Evolutionary conservation across 2,888 invertebrate genomes (phyloP), one percentile per base, ranked within the genome.

Genomic region (Penaeus monodon): DNA sequence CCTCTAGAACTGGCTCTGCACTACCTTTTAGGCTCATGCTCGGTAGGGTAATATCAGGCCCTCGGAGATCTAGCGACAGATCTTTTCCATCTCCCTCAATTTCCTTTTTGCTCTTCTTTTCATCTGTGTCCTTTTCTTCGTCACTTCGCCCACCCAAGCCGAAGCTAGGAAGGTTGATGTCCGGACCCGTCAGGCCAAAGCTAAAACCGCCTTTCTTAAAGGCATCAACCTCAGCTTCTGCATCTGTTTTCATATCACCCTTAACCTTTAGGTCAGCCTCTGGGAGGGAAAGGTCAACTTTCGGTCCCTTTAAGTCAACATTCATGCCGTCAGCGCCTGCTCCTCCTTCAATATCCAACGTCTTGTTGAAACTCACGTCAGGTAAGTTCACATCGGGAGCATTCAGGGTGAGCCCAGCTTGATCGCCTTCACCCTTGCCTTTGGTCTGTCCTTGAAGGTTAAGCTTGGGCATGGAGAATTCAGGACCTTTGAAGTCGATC

Each of bases 401-500:
- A 20, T 33, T 82, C 49, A 82, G 17, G 24, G 38, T 63, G 73
- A 82, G 29, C 2, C 66, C 73, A 20, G 57, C 20, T 14, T 77
- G 20, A 57, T 77, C 63, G 49, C 63, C 77, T 20, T 77, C 63
- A 57, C 63, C 77, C 27, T 6, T 57, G 27, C 24, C 29, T 77
- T 57, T 77, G 2, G 77, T 17, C 6, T 29, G 27, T n/a, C 77
- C 77, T 22, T 29, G n/a, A 1, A 77, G 38, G 24, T 64, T 65
- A 44, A 80, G 33, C 66, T 70, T 49, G 49, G 82, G 82, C 57
- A 82, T n/a, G 29, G 82, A 70, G 27, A 82, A n/a, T 22, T 86
- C 86, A 44, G 86, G 86, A 20, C 44, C 79, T 57, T 83, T 83
- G 10, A 82, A 57, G 73, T n/a, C 73, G 17, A 86, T 38, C 33